Base-by-base conservation (phyloP, 2,888 invertebrate species). In the Phyllotreta cruciferae region DNA sequence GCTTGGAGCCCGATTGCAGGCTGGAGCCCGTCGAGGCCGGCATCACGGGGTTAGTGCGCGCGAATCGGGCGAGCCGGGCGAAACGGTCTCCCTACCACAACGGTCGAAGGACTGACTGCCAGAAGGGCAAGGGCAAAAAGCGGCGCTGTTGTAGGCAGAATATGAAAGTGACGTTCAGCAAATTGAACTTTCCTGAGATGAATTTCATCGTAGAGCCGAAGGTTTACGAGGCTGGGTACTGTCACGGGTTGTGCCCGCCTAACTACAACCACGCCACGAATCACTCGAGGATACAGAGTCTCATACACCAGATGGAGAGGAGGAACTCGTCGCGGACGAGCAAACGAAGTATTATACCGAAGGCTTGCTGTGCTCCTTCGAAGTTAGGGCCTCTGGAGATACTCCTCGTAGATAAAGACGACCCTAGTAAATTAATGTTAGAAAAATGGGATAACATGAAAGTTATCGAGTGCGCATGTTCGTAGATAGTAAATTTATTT, bases 401-500 rank as follows among this genome's bases (percentile, higher is more conserved):
- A 62, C 79, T 90, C 37, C 86, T 89, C 73, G 84, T 88, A 44
- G 87, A 88, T 74, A 88, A 87, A 70, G 83, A 86, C 66, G 84
- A 88, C 70, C 82, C 82, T 34, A 84, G 83, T 38, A 86, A 86
- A 75, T 79, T 90, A 49, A 86, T 87, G 73, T 85, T 89, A 45
- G 86, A 88, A 56, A 86, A 85, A 58, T 89, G 89, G 89, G 86
- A 86, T 71, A 87, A 90, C 73, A 90, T 90, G 86, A 84, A 85
- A 73, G 89, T 90, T 45, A 78, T 87, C 58, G 89, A 90, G 78
- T 90, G 90, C 78, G 89, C 89, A 63, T 90, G 90, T 79, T 87
- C 88, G 71, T 90, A 84, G 80, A 66, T 71, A 49, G 42, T 37
- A 55, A 41, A 55, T 53, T 13, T 58, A 52, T 56, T 58, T 64